These are phyloP conservation scores for Zosterops borbonicus DNA, from an alignment of 2,113 vertebrate species.

Conservation along the genomic window DNA sequence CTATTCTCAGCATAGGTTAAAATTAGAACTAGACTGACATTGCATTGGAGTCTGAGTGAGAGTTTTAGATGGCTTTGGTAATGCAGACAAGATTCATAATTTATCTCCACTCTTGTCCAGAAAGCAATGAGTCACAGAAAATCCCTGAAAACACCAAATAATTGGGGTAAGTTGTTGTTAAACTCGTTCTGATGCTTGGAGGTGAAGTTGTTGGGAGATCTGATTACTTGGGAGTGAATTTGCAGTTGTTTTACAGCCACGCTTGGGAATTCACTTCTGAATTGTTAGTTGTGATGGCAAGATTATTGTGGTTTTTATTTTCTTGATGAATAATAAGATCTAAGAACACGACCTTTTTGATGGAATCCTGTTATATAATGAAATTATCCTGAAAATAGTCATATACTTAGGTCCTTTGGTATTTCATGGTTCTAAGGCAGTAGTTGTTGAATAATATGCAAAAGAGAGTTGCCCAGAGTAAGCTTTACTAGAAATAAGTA, in stretches of 20 bases:
- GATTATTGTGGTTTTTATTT: background rate
- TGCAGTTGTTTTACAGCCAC: background rate
- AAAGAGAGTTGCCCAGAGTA: background rate
- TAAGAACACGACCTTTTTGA: background rate
- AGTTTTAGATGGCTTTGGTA: conserved; percentile 25
- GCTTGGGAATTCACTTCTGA: background rate
- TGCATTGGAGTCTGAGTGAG: conserved; percentile 15
- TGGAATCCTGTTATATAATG: background rate
- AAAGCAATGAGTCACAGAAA: background rate
- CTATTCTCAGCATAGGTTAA: conserved; percentile 79
- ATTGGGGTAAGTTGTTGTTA: conserved; percentile 55
- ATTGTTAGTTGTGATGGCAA: background rate
- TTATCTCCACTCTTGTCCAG: background rate
- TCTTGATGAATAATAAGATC: background rate
- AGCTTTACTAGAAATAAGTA: background rate
- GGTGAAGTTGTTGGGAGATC: background rate
- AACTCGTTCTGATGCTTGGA: background rate
- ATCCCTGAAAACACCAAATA: background rate
- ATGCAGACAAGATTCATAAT: background rate
- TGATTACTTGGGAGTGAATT: background rate
- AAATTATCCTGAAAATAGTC: background rate
- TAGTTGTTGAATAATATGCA: background rate
- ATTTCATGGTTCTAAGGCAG: background rate
- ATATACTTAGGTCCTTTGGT: background rate
- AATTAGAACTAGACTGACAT: conserved; percentile 77